Conservation (phyloP, 2,888 invertebrate genomes). For the Gonocerus acuteangulatus region DNA sequence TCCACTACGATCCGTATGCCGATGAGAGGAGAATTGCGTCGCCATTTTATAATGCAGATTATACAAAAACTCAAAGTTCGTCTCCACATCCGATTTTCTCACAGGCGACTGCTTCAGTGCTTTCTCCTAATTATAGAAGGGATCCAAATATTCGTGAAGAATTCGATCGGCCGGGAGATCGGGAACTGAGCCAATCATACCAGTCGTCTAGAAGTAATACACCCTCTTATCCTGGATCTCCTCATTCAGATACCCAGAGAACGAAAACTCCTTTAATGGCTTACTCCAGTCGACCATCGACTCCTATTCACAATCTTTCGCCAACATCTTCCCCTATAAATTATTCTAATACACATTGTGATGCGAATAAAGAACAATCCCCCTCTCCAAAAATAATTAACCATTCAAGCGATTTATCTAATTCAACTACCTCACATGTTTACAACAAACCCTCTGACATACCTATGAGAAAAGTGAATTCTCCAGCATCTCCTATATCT, state of each 20-base stretch:
- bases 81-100: constrained; percentile 30
- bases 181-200: background rate
- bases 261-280: constrained; percentile 26
- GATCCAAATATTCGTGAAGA: constrained; percentile 14
- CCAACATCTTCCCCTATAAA: constrained; percentile 34
- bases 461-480: constrained; percentile 22
- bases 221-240: constrained; percentile 21
- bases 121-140: constrained; percentile 28
- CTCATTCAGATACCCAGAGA: constrained; percentile 20
- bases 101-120: constrained; percentile 21
- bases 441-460: constrained; percentile 13
- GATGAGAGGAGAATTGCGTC: constrained; percentile 34
- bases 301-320: constrained; percentile 18
- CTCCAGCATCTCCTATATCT: constrained; percentile 29
- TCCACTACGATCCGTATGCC: constrained; percentile 27
- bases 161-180: constrained; percentile 3
- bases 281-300: constrained; percentile 28
- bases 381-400: constrained; percentile 17
- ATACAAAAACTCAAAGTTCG: constrained; percentile 30
- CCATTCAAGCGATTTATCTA: constrained; percentile 8
- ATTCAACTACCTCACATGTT: constrained; percentile 16
- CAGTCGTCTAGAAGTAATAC: constrained; percentile 20
- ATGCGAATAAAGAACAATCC: constrained; percentile 11
- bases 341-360: constrained; percentile 31
- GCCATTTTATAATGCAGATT: constrained; percentile 33